Evolutionary conservation across 2,888 invertebrate genomes (phyloP).

Genomic region (Phengaris alcon): DNA sequence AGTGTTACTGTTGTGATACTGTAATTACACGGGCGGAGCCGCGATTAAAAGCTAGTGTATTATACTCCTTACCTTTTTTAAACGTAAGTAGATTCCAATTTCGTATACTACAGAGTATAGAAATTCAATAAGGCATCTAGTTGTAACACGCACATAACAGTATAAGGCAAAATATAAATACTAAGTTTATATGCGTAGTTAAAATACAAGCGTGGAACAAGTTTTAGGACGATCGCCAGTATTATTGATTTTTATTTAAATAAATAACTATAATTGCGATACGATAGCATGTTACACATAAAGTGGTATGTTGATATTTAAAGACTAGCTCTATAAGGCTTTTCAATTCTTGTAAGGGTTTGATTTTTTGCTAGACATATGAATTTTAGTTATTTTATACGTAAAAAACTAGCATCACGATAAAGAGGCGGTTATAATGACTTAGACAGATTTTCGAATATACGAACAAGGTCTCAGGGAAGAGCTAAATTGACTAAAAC

Average conservation of each 20-base stretch:
- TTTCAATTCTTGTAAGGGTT: too few species aligned
- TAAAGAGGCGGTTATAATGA: too few species aligned
- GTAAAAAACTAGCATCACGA: too few species aligned
- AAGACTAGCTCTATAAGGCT: too few species aligned
- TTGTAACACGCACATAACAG: conserved; percentile 16
- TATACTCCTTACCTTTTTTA: too few species aligned
- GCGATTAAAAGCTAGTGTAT: too few species aligned
- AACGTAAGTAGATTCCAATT: too few species aligned
- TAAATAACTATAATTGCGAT: conserved; percentile 18
- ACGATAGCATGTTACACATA: not conserved
- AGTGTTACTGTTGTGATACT: too few species aligned
- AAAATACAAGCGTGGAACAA: conserved; percentile 24
- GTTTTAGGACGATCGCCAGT: conserved; percentile 18
- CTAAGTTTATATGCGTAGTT: conserved; percentile 23
- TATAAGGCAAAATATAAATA: conserved; percentile 12
- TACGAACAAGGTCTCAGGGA: not conserved
- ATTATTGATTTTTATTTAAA: conserved; percentile 27
- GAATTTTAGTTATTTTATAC: too few species aligned
- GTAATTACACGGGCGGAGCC: too few species aligned
- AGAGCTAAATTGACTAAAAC: conserved; percentile 1
- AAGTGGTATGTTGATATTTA: not conserved
- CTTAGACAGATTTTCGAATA: not conserved
- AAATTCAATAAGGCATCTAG: not conserved
- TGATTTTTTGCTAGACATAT: too few species aligned
- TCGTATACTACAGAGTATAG: too few species aligned